These are phyloP conservation scores for Drosophila dives DNA, from an alignment of 2,888 invertebrate species.

Conservation along the genomic window DNA sequence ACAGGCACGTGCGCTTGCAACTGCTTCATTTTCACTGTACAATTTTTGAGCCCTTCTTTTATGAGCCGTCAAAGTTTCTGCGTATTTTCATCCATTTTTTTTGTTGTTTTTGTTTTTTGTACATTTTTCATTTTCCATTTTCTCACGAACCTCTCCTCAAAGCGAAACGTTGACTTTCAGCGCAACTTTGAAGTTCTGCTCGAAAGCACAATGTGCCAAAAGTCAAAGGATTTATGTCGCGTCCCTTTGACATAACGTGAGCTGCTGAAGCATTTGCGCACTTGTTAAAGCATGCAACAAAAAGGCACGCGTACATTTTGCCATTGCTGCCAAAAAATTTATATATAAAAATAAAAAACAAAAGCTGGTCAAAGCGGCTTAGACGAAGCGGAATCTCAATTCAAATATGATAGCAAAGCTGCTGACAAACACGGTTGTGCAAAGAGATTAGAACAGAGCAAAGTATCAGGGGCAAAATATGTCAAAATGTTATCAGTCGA, in stretches of 20 bases:
- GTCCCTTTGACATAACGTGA: slow-evolving; percentile 41
- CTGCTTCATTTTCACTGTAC: slow-evolving; percentile 42
- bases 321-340: neutral
- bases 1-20: slow-evolving; percentile 5
- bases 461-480: neutral
- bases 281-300: slow-evolving; percentile 15
- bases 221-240: slow-evolving; percentile 54
- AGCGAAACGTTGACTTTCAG: slow-evolving; percentile 40
- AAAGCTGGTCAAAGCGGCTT: slow-evolving; percentile 7
- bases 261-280: slow-evolving; percentile 39
- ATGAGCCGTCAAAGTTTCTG: slow-evolving; percentile 41
- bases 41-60: slow-evolving; percentile 46
- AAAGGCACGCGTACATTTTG: slow-evolving; percentile 2
- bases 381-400: slow-evolving; percentile 25
- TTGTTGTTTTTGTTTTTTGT: neutral
- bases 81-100: slow-evolving; percentile 12
- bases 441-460: neutral
- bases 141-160: slow-evolving; percentile 30
- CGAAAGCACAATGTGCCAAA: slow-evolving; percentile 48
- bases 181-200: slow-evolving; percentile 59
- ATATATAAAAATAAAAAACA: neutral
- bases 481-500: neutral
- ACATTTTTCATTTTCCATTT: neutral
- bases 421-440: neutral
- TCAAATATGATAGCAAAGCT: slow-evolving; percentile 4